These are phyloP conservation scores for Phaenicophaeus curvirostris DNA, from an alignment of 2,797 vertebrate species.

Conservation along the genomic window DNA sequence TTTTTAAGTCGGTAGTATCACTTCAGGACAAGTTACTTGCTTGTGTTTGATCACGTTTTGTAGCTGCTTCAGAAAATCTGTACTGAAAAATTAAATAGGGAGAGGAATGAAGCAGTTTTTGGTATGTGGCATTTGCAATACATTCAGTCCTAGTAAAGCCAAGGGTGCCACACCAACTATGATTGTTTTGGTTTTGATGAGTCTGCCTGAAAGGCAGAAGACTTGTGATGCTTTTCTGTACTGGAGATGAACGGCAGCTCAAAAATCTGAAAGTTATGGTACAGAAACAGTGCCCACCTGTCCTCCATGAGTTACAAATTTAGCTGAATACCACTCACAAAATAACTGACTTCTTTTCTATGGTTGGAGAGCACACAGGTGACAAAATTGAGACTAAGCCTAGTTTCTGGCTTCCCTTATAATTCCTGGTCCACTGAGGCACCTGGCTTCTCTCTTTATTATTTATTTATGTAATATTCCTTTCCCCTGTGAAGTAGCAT, in stretches of 20 bases:
- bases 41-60: conserved; percentile 9
- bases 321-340: background rate
- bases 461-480: background rate
- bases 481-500: background rate
- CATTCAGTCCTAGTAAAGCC: background rate
- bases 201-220: background rate
- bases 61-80: conserved; percentile 13
- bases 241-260: background rate
- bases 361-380: background rate
- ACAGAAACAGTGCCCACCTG: background rate
- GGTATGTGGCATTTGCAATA: background rate
- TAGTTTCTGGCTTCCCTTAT: background rate
- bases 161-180: background rate
- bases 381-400: background rate
- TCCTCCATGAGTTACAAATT: background rate
- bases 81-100: background rate
- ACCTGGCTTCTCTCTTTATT: background rate
- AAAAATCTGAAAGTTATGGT: background rate
- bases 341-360: background rate
- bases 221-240: background rate
- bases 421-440: fast-evolving
- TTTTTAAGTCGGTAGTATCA: background rate
- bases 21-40: conserved; percentile 13
- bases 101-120: background rate
- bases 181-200: background rate